Percentiles rank a stretch among this genome's conserved stretches.
These are phyloP conservation scores for Dendropsophus ebraccatus DNA, from an alignment of 2,113 vertebrate species.

Conservation along the genomic window DNA sequence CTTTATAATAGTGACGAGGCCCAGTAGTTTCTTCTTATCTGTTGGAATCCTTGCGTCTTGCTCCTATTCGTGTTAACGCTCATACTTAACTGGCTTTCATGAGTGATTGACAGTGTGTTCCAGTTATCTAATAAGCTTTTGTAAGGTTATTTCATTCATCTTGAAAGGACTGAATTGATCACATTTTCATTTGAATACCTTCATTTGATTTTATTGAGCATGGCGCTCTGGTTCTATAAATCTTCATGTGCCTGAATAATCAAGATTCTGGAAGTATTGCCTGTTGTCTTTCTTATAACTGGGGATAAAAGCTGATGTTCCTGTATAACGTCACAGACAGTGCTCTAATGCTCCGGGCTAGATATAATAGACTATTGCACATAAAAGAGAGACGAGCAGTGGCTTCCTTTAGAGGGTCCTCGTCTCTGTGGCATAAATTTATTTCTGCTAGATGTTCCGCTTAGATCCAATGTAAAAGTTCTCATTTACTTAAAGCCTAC, in stretches of 20 bases:
- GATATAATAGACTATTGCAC: constrained; percentile 19
- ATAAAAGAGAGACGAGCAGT: constrained; percentile 10
- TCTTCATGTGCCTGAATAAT: constrained; percentile 8
- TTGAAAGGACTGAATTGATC: neutral
- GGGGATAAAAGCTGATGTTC: constrained; percentile 27
- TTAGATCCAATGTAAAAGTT: neutral
- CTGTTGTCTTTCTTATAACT: constrained; percentile 10
- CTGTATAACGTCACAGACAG: neutral
- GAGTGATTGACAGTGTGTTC: neutral
- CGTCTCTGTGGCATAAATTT: neutral
- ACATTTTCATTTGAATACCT: constrained; percentile 23
- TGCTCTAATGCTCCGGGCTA: neutral
- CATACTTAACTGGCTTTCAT: neutral
- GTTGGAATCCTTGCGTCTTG: neutral
- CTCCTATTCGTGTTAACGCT: neutral
- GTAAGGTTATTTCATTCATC: constrained; percentile 37
- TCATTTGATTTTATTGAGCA: constrained; percentile 25
- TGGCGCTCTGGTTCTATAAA: neutral
- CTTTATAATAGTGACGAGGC: neutral
- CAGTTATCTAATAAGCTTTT: constrained; percentile 25
- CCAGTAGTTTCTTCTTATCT: neutral
- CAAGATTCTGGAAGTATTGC: constrained; percentile 16
- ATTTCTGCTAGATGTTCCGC: neutral
- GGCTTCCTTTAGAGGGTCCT: neutral
- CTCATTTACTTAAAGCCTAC: neutral